phyloP scores from a whole-genome alignment of 2,888 invertebrate genomes.

The Drosophila fungiperda region DNA sequence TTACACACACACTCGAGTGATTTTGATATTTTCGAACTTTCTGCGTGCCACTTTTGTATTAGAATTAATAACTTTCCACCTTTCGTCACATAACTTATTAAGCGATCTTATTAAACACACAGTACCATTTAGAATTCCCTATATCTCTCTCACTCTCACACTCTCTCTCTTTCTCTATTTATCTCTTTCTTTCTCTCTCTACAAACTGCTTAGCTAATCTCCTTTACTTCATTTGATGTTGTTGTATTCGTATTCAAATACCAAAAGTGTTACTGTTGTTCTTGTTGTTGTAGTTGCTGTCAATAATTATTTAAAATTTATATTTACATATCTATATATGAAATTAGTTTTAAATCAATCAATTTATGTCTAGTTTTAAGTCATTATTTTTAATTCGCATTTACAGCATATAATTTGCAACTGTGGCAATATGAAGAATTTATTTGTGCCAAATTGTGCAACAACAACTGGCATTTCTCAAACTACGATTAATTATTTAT shows the following conservation, averaged over 20 bases:
- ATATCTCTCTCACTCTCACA: conserved; percentile 8
- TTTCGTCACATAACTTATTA: conserved; percentile 17
- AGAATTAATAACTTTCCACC: not conserved
- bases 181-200: conserved; percentile 19
- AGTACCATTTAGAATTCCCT: conserved; percentile 23
- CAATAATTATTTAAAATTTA: conserved; percentile 7
- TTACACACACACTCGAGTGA: conserved; percentile 9
- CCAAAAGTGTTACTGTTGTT: conserved; percentile 30
- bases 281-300: conserved; percentile 38
- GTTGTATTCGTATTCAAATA: conserved; percentile 31
- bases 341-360: conserved; percentile 16
- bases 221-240: conserved; percentile 57
- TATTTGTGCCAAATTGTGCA: conserved; percentile 28
- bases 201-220: conserved; percentile 21
- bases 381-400: conserved; percentile 22
- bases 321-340: conserved; percentile 3
- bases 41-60: conserved; percentile 16
- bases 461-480: not conserved
- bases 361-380: conserved; percentile 32
- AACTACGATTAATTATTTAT: conserved; percentile 24
- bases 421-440: not conserved
- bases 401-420: conserved; percentile 6
- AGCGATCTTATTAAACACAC: conserved; percentile 35
- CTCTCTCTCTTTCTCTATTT: conserved; percentile 6
- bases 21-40: conserved; percentile 16